phyloP scores from a whole-genome alignment of 1,140 invertebrate genomes.

The Leptestheria dahalacensis region DNA sequence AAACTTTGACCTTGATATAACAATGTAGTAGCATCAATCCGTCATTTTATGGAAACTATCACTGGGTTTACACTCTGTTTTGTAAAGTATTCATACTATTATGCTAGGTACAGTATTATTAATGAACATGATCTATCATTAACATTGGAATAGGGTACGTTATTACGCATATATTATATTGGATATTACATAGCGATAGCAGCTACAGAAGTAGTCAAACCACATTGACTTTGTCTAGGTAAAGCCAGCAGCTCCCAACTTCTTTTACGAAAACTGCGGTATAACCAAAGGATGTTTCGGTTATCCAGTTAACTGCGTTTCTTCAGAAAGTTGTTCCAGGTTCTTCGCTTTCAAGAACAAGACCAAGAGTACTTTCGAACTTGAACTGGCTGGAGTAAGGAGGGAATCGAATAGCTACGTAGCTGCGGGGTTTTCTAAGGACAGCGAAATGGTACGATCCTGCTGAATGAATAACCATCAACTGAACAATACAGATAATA shows the following conservation, averaged over 20 bases:
- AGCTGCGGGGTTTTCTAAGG: not conserved
- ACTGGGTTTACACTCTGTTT: no score
- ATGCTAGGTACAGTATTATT: no score
- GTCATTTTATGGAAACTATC: no score
- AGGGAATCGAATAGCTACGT: not conserved
- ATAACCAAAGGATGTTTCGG: not conserved
- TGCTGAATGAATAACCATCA: no score
- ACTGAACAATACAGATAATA: no score
- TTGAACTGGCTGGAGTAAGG: not conserved
- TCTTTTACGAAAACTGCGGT: not conserved
- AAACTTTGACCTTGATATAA: no score
- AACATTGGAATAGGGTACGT: no score
- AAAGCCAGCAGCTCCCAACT: not conserved
- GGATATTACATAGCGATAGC: no score
- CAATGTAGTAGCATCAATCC: no score
- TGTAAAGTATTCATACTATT: no score
- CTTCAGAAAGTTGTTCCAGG: not conserved
- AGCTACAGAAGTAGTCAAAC: not conserved
- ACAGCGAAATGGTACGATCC: not conserved
- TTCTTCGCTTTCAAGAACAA: not conserved
- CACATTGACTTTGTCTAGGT: not conserved
- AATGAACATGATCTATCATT: no score
- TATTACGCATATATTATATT: no score
- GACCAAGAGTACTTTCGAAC: not conserved
- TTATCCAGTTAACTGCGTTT: not conserved